These are phyloP conservation scores for Astyanax mexicanus DNA, from an alignment of 2,797 vertebrate genomes.

Conservation along the genomic window DNA sequence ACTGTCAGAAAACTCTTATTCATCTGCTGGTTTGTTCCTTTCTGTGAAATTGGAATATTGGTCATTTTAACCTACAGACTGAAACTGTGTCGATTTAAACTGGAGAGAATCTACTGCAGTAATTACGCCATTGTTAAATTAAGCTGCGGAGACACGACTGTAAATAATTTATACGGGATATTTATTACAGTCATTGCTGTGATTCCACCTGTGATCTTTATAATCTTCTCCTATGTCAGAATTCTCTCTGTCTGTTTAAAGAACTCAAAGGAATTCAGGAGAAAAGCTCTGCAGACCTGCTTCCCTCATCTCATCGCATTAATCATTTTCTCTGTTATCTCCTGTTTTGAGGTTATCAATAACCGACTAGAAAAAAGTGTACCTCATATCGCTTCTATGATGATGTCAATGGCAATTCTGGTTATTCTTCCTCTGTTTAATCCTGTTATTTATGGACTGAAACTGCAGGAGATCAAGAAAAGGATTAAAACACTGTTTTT, in stretches of 20 bases:
- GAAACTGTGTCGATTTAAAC: not conserved
- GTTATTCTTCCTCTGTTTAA: not conserved
- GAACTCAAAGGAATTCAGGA: not conserved
- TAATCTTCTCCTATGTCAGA: not conserved
- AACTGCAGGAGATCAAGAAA: not conserved
- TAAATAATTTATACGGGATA: not conserved
- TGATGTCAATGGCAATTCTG: not conserved
- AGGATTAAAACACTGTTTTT: not conserved
- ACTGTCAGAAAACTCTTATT: not conserved
- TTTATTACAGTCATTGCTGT: not conserved
- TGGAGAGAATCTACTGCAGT: conserved; percentile 9
- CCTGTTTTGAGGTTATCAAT: not conserved
- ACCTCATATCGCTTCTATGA: not conserved
- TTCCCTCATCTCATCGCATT: conserved; percentile 5
- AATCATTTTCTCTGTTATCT: not conserved
- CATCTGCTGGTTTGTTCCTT: not conserved
- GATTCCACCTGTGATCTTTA: not conserved
- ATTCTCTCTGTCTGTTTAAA: not conserved
- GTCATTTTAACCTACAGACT: not conserved
- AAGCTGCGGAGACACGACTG: not conserved
- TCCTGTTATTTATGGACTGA: conserved; percentile 2
- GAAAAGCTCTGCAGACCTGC: conserved; percentile 18
- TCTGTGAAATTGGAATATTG: not conserved
- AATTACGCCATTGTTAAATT: conserved; percentile 24
- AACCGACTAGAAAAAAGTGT: not conserved